Percentiles rank a stretch among this genome's conserved stretches.
Evolutionary conservation across 2,888 invertebrate species (phyloP).

Genomic region (Torymus tubicola): DNA sequence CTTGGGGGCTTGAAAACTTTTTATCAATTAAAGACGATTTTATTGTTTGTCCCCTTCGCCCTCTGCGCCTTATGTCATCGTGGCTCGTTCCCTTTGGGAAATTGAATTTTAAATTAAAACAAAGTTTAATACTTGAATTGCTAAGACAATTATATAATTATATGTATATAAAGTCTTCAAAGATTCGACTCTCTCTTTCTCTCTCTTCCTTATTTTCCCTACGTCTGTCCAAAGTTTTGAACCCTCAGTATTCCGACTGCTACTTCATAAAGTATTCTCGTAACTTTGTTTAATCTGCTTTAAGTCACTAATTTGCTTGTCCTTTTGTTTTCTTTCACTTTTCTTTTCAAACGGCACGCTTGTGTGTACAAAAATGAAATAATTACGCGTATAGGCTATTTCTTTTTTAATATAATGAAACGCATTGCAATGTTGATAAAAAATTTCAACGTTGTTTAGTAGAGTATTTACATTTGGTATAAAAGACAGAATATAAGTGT

Average conservation of each 20-base stretch:
- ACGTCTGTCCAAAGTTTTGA: conserved; percentile 36
- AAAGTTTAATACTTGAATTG: conserved; percentile 51
- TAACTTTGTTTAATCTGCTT: conserved; percentile 35
- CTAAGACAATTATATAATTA: conserved; percentile 48
- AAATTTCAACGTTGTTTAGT: no score
- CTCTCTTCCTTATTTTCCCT: conserved; percentile 34
- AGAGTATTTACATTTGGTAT: no score
- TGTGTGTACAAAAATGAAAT: no score
- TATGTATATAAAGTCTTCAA: conserved; percentile 44
- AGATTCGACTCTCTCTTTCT: conserved; percentile 18
- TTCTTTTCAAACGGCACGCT: neutral
- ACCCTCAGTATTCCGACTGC: neutral
- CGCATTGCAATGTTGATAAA: no score
- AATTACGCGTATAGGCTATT: no score
- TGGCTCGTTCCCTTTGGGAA: conserved; percentile 3
- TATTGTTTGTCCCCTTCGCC: conserved; percentile 10
- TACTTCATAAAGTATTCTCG: conserved; percentile 16
- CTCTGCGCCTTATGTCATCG: neutral
- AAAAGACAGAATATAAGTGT: no score
- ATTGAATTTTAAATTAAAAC: conserved; percentile 49
- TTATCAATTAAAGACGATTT: conserved; percentile 31
- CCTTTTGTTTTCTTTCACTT: conserved; percentile 7
- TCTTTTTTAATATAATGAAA: no score
- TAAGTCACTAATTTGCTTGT: conserved; percentile 15
- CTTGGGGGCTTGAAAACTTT: conserved; percentile 27